phyloP scores from a whole-genome alignment of 2,888 invertebrate genomes.

The Stenolophus ochropezus region DNA sequence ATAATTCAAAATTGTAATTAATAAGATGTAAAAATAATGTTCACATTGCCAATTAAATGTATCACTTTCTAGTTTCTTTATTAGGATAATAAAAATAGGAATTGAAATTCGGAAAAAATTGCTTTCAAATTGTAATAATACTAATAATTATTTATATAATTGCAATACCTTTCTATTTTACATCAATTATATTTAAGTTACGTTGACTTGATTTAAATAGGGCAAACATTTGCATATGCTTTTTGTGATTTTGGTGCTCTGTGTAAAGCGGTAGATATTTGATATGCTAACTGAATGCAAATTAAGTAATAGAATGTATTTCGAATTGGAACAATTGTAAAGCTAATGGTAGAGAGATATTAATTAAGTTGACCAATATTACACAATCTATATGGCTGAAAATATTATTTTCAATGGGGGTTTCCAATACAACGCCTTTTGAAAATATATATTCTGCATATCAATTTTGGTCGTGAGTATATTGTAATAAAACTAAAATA shows the following conservation, averaged over 20 bases:
- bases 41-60: constrained; percentile 45
- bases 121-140: constrained; percentile 45
- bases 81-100: constrained; percentile 10
- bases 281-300: constrained; percentile 10
- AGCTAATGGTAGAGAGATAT: not conserved
- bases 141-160: constrained; percentile 35
- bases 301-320: constrained; percentile 14
- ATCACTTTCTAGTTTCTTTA: constrained; percentile 50
- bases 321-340: not conserved
- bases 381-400: too few relatives aligned
- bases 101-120: constrained; percentile 30
- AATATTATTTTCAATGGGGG: too few relatives aligned
- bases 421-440: too few relatives aligned
- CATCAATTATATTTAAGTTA: constrained; percentile 4
- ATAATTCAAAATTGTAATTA: constrained; percentile 29
- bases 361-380: not conserved
- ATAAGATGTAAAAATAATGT: constrained; percentile 4
- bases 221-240: constrained; percentile 5
- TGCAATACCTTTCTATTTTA: constrained; percentile 29
- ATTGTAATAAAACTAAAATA: too few relatives aligned
- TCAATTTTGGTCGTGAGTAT: too few relatives aligned
- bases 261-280: not conserved
- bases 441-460: too few relatives aligned
- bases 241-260: not conserved
- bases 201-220: constrained; percentile 26